Evolutionary conservation across 2,888 invertebrate species (phyloP), one percentile per base, ranked within the genome.

Genomic region (Erebia palarica): DNA sequence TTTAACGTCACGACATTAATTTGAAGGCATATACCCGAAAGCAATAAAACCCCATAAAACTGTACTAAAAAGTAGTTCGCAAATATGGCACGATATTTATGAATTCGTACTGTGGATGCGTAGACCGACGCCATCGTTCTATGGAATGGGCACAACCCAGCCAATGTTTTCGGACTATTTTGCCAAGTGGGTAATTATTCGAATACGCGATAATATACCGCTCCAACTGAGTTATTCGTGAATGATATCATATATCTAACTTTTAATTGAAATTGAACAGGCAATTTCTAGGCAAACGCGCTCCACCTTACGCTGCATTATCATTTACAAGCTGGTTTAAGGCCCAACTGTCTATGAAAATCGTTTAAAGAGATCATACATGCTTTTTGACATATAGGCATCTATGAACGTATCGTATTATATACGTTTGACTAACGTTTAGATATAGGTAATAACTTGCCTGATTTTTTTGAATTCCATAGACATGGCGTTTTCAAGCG

Each of bases 31-130:
- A 64, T 61, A 67, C 58, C 61, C 53, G 72, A 72, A 72, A 70
- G 68, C 65, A 67, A 72, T 70, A 72, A 74, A 69, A 72, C 51
- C 61, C 61, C 65, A 72, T 72, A 68, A 72, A 72, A 74, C 68
- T 63, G 65, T 72, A 74, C 65, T 68, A 60, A 73, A 67, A 75
- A 77, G 72, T 77, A 79, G 75, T 79, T 79, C 77, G 78, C 81
- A 76, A 80, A 77, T 77, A 73, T 69, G 61, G 66, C 69, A 68
- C 67, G 69, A 75, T 74, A 71, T 74, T 76, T 71, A 75, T 70
- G 73, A 70, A 75, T 68, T 71, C 68, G 65, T 72, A 68, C 64
- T 65, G 65, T 63, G 82, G 82, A 76, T 74, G 80, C 16, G 10
- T 16, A 55, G 16, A 55, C 55, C 10, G 55, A 55, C 55, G 55